Evolutionary conservation across 92 coral and sea anemone species (phyloP), one percentile per base, ranked within the genome.

Genomic region (Metridium senile): DNA sequence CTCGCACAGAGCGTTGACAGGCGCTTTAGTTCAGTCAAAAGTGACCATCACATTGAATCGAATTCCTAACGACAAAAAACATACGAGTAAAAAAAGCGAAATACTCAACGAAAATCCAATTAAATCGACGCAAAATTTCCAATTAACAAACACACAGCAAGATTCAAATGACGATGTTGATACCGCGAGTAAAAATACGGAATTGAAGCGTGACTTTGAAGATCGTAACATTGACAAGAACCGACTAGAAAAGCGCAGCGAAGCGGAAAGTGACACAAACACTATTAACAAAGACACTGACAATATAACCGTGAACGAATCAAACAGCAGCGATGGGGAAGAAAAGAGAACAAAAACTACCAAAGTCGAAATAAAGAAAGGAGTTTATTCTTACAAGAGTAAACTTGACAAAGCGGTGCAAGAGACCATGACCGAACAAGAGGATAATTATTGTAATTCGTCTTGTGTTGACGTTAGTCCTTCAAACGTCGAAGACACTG

Each of bases 261-360:
- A 56, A 25, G 76, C 23, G 65, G 65, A 72, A 72, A 72, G 18
- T 72, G 2, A 23, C 29, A 21, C 22, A 2, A 61, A 61, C 66
- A 26, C 29, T 26, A 22, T 23, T 7, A 22, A 23, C 33, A 61
- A 61, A 23, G 32, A 23, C 29, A 61, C 23, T 61, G 33, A 61
- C 8, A 22, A 54, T 8, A 33, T 10, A 29, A 27, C 33, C 16
- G 27, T 20, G 9, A 33, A 66, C 2, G 46, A n/a, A 51, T 26
- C 43, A 23, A 25, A 19, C 53, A 20, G 76, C 2, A 19, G 21
- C 9, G 62, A 69, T 39, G 4, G 29, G 34, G n/a, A 66, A 66
- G 35, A 30, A 18, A 18, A 21, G n/a, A 0, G 33, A 26, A 18
- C 6, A 49, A 70, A 70, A 8, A 16, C 34, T 17, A 59, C 27